A percentile compares a stretch with the other conserved stretches of the same genome.
Conservation (phyloP, 1,140 invertebrate genomes). For the Spodoptera litura region DNA sequence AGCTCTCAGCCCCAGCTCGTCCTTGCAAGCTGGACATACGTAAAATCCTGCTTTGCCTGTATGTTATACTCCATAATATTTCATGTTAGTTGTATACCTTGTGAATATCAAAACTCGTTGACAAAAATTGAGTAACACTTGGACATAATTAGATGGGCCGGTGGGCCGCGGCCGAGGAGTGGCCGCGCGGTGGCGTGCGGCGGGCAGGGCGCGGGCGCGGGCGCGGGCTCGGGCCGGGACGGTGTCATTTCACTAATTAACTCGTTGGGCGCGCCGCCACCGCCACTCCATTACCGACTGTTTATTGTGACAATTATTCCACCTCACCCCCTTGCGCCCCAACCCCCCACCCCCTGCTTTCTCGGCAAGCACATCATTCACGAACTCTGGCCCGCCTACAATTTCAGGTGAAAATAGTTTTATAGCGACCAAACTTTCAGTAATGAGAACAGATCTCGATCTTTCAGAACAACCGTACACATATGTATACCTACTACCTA, state of each 20-base stretch:
- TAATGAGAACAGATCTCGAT: not conserved
- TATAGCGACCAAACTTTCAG: not conserved
- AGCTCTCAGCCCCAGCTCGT: no score
- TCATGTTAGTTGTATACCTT: no score
- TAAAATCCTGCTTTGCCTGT: no score
- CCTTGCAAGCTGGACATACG: no score
- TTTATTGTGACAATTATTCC: slow-evolving; percentile 77
- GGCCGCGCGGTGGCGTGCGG: slow-evolving; percentile 39
- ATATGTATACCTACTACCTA: no score
- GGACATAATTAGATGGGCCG: slow-evolving; percentile 36
- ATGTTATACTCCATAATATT: no score
- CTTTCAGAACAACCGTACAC: no score
- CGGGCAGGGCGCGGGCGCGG: slow-evolving; percentile 33
- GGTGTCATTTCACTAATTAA: slow-evolving; percentile 70
- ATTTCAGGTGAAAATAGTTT: slow-evolving; percentile 7
- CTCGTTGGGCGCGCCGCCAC: slow-evolving; percentile 67
- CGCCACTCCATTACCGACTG: slow-evolving; percentile 71
- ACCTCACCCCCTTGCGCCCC: slow-evolving; percentile 36
- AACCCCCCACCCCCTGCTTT: slow-evolving; percentile 16
- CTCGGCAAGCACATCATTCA: slow-evolving; percentile 35
- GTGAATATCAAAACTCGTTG: slow-evolving; percentile 6
- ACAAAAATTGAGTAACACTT: slow-evolving; percentile 39
- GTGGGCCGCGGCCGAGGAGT: slow-evolving; percentile 34
- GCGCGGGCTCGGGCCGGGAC: slow-evolving; percentile 15
- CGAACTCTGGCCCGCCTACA: slow-evolving; percentile 44